Evolutionary conservation across 2,888 invertebrate genomes (phyloP), one percentile per base, ranked within the genome.

Genomic region (Drosophila niveifrons): DNA sequence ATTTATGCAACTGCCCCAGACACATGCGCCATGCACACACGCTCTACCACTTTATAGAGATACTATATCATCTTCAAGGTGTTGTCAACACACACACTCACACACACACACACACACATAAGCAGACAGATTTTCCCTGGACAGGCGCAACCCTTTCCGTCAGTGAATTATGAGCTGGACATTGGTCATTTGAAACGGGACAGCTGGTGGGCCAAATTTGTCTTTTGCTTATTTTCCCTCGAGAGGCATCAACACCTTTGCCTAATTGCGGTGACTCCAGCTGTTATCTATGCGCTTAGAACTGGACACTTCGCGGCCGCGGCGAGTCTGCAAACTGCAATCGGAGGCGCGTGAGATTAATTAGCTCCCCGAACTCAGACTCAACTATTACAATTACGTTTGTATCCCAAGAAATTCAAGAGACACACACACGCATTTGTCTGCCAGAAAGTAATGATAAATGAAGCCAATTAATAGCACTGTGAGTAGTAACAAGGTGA

Each of bases 301-400:
- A 79, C 81, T 71, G 78, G 75, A 80, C 73, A 82, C 82, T 67
- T 36, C 17, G 28, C 43, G 57, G 41, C 28, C 50, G 47, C 47
- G 39, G 51, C 41, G 17, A 15, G 41, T 44, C 69, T 59, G 82
- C 75, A 73, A 84, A 55, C 13, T 59, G 82, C 75, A 75, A 84
- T 77, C 69, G 70, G 87, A 87, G 80, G 84, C 78, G 57, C 82
- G 84, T 81, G 87, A 85, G 85, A 85, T 87, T 87, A 82, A 85
- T 80, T 76, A 55, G 75, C 63, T 66, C 65, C 51, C 65, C 52
- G 50, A 56, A n/a, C 64, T 50, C 44, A 44, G 44, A 34, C 46
- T 57, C 57, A 63, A 51, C 72, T 52, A 65, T 41, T 70, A 80
- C 82, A 80, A 82, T 84, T 79, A 82, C 62, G 64, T 65, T 34